These are phyloP conservation scores for Heliconius cydno DNA, from an alignment of 2,888 invertebrate species.

Conservation along the genomic window DNA sequence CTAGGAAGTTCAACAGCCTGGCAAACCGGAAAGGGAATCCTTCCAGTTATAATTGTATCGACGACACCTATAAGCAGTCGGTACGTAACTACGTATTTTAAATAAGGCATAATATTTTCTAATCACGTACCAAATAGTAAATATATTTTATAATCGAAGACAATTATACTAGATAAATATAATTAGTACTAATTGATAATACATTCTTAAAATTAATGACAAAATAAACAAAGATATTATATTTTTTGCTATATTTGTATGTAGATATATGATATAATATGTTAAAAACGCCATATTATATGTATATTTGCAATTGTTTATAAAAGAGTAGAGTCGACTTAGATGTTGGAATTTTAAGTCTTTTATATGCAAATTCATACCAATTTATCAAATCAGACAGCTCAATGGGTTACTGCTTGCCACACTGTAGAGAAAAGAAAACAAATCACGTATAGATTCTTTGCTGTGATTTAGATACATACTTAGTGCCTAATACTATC, in stretches of 20 bases:
- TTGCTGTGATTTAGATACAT: slow-evolving; percentile 26
- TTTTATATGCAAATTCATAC: slow-evolving; percentile 75
- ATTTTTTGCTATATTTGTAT: background rate
- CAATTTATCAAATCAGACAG: slow-evolving; percentile 78
- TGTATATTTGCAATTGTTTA: slow-evolving; percentile 43
- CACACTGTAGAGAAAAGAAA: slow-evolving; percentile 52
- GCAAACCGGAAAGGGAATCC: slow-evolving; percentile 61
- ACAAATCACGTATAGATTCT: slow-evolving; percentile 25
- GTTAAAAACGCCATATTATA: slow-evolving; percentile 36
- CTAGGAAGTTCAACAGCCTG: slow-evolving; percentile 75
- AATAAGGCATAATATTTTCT: slow-evolving; percentile 5
- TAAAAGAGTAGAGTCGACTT: slow-evolving; percentile 63
- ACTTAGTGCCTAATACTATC: background rate
- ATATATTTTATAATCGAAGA: background rate
- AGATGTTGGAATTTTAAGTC: slow-evolving; percentile 58
- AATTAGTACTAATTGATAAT: background rate
- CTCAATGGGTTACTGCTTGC: slow-evolving; percentile 70
- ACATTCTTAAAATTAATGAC: background rate
- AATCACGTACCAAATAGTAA: background rate
- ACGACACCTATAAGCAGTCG: slow-evolving; percentile 10
- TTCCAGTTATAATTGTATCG: slow-evolving; percentile 44
- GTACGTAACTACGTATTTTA: background rate
- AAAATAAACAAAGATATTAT: background rate
- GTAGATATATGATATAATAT: background rate
- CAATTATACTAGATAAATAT: background rate